A percentile compares a stretch with the other conserved stretches of the same genome.
These are phyloP conservation scores for Ichneumoninae sp. DNA, from an alignment of 2,888 invertebrate species.

Conservation along the genomic window DNA sequence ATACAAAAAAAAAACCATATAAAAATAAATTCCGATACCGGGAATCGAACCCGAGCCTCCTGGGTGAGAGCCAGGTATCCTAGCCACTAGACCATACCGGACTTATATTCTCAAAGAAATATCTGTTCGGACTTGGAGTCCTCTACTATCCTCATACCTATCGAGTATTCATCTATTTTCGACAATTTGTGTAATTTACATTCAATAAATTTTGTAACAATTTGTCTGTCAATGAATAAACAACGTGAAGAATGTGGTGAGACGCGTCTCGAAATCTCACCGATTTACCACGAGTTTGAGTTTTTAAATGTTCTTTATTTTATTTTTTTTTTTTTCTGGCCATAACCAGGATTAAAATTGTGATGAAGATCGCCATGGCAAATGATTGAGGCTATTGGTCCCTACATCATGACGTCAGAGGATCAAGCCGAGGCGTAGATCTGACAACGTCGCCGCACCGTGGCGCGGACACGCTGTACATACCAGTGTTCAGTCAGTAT, in stretches of 20 bases:
- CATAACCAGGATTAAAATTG: neutral
- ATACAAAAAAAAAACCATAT: conserved; percentile 51
- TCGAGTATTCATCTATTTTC: neutral
- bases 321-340: conserved; percentile 34
- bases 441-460: conserved; percentile 67
- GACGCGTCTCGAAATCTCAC: conserved; percentile 74
- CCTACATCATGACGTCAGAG: conserved; percentile 3
- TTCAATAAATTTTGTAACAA: neutral
- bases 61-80: conserved; percentile 88
- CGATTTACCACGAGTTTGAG: neutral
- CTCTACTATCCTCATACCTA: neutral
- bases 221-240: too few relatives aligned
- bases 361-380: conserved; percentile 31
- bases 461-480: conserved; percentile 58
- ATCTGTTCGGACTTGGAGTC: neutral
- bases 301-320: neutral
- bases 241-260: neutral
- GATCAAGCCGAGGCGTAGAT: conserved; percentile 35
- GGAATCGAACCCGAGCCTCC: conserved; percentile 88
- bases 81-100: conserved; percentile 87
- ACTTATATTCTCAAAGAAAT: conserved; percentile 56
- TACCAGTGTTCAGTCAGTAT: conserved; percentile 56
- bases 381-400: conserved; percentile 45
- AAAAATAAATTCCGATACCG: conserved; percentile 85
- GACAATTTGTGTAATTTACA: too few relatives aligned